These are phyloP conservation scores for Channa maculata DNA, from an alignment of 2,113 vertebrate genomes.

Conservation along the genomic window DNA sequence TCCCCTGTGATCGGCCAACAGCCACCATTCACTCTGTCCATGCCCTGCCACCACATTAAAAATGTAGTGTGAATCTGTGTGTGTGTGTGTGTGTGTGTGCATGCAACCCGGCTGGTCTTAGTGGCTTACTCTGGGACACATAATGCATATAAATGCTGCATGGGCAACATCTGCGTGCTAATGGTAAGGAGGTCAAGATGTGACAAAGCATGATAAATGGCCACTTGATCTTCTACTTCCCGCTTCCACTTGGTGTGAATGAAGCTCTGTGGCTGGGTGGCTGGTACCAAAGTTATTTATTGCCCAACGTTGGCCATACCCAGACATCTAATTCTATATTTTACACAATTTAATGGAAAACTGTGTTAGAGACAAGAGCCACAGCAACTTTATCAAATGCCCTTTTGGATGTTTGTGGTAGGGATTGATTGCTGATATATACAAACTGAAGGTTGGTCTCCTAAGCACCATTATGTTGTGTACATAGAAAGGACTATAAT, in stretches of 20 bases:
- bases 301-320: not conserved
- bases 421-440: not conserved
- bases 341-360: too few species aligned
- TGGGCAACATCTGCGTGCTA: constrained; percentile 70
- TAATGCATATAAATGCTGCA: constrained; percentile 11
- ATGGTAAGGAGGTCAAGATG: constrained; percentile 75
- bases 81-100: not conserved
- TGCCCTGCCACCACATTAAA: constrained; percentile 12
- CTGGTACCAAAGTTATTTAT: not conserved
- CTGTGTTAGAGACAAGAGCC: too few species aligned
- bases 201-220: constrained; percentile 79
- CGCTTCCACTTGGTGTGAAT: constrained; percentile 58
- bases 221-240: constrained; percentile 56
- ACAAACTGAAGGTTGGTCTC: too few species aligned
- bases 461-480: not conserved
- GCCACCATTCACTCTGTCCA: constrained; percentile 22
- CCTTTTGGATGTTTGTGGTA: not conserved
- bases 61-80: not conserved
- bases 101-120: constrained; percentile 4
- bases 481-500: too few species aligned
- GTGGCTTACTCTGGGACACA: constrained; percentile 8
- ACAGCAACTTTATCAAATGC: not conserved
- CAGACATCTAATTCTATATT: not conserved
- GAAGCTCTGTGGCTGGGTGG: constrained; percentile 22
- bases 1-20: constrained; percentile 47